These are phyloP conservation scores for Micromussa lordhowensis DNA, from an alignment of 92 coral and sea anemone species.

Conservation along the genomic window DNA sequence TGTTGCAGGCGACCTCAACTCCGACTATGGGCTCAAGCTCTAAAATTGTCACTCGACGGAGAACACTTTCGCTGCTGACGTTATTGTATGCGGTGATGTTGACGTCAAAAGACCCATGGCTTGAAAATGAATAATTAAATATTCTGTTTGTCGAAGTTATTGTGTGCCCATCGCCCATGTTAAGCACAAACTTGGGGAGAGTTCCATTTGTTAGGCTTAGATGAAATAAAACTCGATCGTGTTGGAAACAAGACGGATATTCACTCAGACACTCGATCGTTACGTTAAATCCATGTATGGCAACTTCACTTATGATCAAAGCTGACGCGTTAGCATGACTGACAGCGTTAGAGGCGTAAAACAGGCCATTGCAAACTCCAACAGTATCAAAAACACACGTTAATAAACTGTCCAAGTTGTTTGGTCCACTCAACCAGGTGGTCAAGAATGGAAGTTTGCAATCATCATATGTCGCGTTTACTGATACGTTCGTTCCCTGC, in stretches of 20 bases:
- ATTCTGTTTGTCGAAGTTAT: not conserved
- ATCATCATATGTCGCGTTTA: constrained; percentile 17
- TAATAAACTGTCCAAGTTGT: not conserved
- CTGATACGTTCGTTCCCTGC: constrained; percentile 25
- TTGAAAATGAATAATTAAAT: not conserved
- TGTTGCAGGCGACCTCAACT: constrained; percentile 33
- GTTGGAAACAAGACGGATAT: constrained; percentile 65
- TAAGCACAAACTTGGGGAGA: constrained; percentile 40
- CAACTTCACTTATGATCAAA: constrained; percentile 44
- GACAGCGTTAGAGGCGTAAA: constrained; percentile 57
- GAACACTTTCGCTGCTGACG: constrained; percentile 40
- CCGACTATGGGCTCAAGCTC: constrained; percentile 35
- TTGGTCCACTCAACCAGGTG: constrained; percentile 19
- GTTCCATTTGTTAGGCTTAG: constrained; percentile 59
- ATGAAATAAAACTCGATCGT: constrained; percentile 35
- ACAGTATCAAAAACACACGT: constrained; percentile 3
- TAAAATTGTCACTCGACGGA: constrained; percentile 3
- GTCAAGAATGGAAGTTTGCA: constrained; percentile 19
- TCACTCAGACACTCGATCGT: constrained; percentile 50
- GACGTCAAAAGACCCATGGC: constrained; percentile 34
- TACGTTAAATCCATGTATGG: constrained; percentile 46
- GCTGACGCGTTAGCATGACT: constrained; percentile 46
- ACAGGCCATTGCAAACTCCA: constrained; percentile 39
- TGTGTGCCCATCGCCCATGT: constrained; percentile 50
- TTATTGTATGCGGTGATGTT: constrained; percentile 54